phyloP scores from a whole-genome alignment of 2,888 invertebrate genomes.

The Andrena bicolor region DNA sequence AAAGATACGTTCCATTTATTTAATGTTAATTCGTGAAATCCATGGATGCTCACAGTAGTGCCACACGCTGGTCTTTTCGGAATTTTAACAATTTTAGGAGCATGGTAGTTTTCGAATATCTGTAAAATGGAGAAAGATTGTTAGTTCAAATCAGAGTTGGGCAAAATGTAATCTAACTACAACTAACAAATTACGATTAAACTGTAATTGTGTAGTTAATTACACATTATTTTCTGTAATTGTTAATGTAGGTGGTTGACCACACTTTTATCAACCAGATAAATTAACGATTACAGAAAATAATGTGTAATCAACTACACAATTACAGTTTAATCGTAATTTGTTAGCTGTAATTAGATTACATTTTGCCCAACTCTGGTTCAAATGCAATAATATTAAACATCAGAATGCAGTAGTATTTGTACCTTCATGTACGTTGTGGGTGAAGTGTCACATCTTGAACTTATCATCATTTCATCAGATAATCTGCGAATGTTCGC shows the following conservation, averaged over 20 bases:
- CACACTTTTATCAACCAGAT: no score
- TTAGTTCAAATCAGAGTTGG: neutral
- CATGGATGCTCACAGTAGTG: conserved; percentile 90
- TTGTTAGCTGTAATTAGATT: no score
- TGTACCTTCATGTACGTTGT: conserved; percentile 87
- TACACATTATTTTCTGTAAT: no score
- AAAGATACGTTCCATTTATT: conserved; percentile 87
- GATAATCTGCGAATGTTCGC: conserved; percentile 87
- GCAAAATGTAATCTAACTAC: no score
- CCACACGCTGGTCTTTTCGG: conserved; percentile 88
- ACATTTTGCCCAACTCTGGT: no score
- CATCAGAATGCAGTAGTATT: neutral
- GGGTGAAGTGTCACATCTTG: conserved; percentile 85
- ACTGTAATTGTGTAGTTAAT: no score
- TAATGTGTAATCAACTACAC: no score
- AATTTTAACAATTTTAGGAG: conserved; percentile 76
- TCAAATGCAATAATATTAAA: neutral
- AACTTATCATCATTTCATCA: conserved; percentile 87
- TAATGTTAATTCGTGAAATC: conserved; percentile 88
- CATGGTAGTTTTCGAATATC: conserved; percentile 49
- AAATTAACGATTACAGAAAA: no score
- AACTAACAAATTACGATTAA: no score
- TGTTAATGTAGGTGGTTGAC: no score
- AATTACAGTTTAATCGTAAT: no score
- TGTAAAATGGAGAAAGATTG: neutral